Base-by-base conservation (phyloP, 2,888 invertebrate species). In the Oxycera nigricornis region DNA sequence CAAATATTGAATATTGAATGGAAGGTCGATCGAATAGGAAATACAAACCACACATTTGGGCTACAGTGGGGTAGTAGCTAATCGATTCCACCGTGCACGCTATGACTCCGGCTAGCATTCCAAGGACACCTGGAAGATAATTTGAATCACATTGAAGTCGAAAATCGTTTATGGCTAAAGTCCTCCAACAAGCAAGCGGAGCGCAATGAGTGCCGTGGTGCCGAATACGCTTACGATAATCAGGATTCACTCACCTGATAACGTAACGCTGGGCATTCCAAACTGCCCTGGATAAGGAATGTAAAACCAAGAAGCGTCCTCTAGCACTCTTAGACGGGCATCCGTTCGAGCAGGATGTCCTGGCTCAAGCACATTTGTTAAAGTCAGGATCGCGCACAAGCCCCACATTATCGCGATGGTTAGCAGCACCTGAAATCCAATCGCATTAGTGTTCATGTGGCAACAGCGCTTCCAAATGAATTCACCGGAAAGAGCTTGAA, bases 51-150 rank as follows among this genome's bases (percentile, higher is more conserved):
- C 92, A 91, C 92, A 92, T 92, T 82, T 90, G 88, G 0, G 96
- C 94, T 1, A 94, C 94, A n/a, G 95, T 95, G 72, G 95, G 94
- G 85, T 96, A 96, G 83, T 96, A 95, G 80, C 95, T 94, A 76
- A 95, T 91, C 2, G 93, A 93, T 83, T 94, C 94, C 14, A 94
- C 91, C 0, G 93, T 92, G 78, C 93, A 93, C 0, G 93, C 92
- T 35, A 93, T 82, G 24, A 93, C 92, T 0, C 93, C 94, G 0
- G 93, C 92, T 73, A 93, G 80, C 90, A 94, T 92, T 2, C 93
- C 93, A 74, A 93, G 84, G 14, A 92, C 91, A 0, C 92, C 92
- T 0, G n/a, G n/a, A n/a, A n/a, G n/a, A n/a, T n/a, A n/a, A n/a
- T n/a, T n/a, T n/a, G n/a, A 50, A 50, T n/a, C 17, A 17, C 9